Percentiles rank a stretch among this genome's conserved stretches.
These are phyloP conservation scores for Amiota mariae DNA, from an alignment of 2,888 invertebrate species.

Conservation along the genomic window DNA sequence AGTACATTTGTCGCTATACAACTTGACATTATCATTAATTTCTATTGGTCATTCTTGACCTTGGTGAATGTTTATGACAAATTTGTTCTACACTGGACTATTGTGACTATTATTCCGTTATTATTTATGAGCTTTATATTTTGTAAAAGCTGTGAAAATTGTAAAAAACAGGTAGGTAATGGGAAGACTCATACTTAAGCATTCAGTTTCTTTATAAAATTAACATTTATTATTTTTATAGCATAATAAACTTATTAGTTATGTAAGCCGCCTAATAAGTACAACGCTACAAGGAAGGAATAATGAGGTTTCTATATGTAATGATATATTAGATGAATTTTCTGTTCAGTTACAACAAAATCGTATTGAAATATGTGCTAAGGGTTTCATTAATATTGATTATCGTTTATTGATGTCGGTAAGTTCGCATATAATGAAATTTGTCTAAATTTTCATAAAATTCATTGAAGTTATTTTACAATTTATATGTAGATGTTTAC, in stretches of 20 bases:
- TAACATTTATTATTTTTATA: not conserved
- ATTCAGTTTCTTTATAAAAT: not conserved
- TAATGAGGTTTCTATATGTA: conserved; percentile 15
- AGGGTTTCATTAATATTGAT: conserved; percentile 15
- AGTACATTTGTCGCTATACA: conserved; percentile 1
- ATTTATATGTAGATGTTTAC: conserved; percentile 23
- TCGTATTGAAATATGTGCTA: conserved; percentile 23
- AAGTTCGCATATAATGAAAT: not conserved
- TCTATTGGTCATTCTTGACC: conserved; percentile 28
- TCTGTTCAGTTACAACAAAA: conserved; percentile 19
- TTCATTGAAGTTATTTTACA: no score
- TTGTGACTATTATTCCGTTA: not conserved
- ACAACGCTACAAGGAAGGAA: not conserved
- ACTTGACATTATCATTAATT: conserved; percentile 18
- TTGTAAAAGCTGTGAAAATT: conserved; percentile 10
- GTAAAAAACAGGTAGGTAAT: conserved; percentile 4
- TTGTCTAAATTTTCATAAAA: not conserved
- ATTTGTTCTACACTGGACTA: not conserved
- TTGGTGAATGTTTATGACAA: not conserved
- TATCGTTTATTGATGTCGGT: conserved; percentile 23
- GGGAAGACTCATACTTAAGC: not conserved
- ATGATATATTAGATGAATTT: conserved; percentile 31
- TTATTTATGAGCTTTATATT: not conserved
- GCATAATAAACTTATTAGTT: not conserved
- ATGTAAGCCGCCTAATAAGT: not conserved